These are phyloP conservation scores for Allobates femoralis DNA, from an alignment of 2,797 vertebrate genomes.

Conservation along the genomic window DNA sequence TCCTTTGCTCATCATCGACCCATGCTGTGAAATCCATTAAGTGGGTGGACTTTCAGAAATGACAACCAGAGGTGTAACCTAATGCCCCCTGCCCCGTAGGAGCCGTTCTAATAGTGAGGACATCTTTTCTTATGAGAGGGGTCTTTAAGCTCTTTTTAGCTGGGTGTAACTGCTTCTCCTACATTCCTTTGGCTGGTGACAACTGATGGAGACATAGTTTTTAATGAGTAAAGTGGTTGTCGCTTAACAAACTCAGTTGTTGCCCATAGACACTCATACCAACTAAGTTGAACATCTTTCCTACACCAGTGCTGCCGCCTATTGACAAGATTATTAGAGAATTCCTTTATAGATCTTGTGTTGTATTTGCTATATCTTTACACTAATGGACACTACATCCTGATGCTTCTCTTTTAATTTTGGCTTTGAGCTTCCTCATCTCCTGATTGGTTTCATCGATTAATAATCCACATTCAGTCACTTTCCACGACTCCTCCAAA, in stretches of 20 bases:
- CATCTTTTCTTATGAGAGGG: background rate
- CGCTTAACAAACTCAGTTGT: too few species aligned
- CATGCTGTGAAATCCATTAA: background rate
- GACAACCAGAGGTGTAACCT: background rate
- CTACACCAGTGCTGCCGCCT: background rate
- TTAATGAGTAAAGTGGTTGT: background rate
- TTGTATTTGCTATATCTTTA: background rate
- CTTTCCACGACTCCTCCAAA: slow-evolving; percentile 81
- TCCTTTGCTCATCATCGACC: background rate
- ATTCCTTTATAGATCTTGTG: background rate
- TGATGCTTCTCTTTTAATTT: slow-evolving; percentile 80
- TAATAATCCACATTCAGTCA: slow-evolving; percentile 81
- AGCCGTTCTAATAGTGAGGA: background rate
- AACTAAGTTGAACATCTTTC: background rate
- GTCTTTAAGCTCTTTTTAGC: background rate
- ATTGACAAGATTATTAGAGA: background rate
- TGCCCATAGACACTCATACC: too few species aligned
- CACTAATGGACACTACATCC: slow-evolving; percentile 86
- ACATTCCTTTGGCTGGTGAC: background rate
- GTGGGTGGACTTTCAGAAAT: background rate
- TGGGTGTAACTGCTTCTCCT: background rate
- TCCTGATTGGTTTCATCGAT: slow-evolving; percentile 78
- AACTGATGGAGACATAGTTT: background rate
- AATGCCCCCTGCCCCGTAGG: too few species aligned
- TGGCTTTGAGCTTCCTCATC: slow-evolving; percentile 83